Evolutionary conservation across 2,113 vertebrate species (phyloP).

Genomic region (Gallinago undulata): DNA sequence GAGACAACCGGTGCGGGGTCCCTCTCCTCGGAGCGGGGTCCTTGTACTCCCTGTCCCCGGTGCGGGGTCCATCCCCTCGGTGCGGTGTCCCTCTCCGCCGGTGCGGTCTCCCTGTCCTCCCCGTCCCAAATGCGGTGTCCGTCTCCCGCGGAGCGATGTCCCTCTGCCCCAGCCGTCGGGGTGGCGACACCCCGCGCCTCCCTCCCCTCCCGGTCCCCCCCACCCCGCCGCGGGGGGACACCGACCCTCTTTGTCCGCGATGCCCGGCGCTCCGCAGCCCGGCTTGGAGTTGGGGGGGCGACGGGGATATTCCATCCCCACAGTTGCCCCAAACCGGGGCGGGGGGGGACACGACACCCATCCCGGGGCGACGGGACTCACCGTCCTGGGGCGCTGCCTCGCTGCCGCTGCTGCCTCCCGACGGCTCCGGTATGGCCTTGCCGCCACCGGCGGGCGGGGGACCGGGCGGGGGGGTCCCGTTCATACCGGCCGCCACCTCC

Average conservation of each 20-base stretch:
- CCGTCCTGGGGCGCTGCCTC: conserved; percentile 79
- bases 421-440: conserved; percentile 70
- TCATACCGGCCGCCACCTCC: conserved; percentile 76
- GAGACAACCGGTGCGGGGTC: not conserved
- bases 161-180: not conserved
- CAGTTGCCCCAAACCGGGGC: not conserved
- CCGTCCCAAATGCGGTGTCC: not conserved
- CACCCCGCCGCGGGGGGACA: not conserved
- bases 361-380: conserved; percentile 55
- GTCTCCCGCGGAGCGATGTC: not conserved
- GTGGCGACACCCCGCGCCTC: not conserved
- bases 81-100: no score
- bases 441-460: conserved; percentile 57
- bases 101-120: not conserved
- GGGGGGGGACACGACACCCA: not conserved
- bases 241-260: not conserved
- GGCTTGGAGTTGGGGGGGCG: not conserved
- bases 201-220: not conserved
- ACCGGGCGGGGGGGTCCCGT: conserved; percentile 59
- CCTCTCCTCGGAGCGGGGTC: not conserved
- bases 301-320: not conserved
- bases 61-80: no score
- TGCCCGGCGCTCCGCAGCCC: not conserved
- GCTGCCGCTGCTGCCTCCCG: conserved; percentile 82
- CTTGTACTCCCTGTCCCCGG: no score